These are phyloP conservation scores for Plutomurus gul DNA, from an alignment of 1,140 invertebrate species.

Conservation along the genomic window DNA sequence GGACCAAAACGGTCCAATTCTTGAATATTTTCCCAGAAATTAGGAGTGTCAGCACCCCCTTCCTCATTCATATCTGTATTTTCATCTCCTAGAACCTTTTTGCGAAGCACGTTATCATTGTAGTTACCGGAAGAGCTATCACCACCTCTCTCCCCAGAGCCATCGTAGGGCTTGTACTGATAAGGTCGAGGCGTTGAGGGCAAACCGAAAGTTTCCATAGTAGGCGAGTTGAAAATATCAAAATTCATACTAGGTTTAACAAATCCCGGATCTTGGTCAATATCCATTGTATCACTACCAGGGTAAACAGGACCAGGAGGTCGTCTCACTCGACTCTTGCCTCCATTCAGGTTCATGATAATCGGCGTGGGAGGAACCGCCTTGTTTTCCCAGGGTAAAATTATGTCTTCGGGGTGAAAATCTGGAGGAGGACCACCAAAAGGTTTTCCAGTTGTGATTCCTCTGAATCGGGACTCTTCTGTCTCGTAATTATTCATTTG, in stretches of 20 bases:
- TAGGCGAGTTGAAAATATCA: slow-evolving; percentile 9
- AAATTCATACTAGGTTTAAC: neutral
- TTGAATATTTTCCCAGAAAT: slow-evolving; percentile 14
- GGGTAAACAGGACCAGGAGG: neutral
- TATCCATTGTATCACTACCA: neutral
- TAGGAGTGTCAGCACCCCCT: neutral
- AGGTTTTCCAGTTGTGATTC: neutral
- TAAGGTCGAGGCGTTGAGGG: neutral
- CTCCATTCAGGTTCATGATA: neutral
- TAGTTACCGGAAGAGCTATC: neutral
- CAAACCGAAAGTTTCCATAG: slow-evolving; percentile 37
- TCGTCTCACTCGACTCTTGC: neutral
- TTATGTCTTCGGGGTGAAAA: slow-evolving; percentile 2
- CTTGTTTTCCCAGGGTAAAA: slow-evolving; percentile 24
- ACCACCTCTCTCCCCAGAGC: neutral
- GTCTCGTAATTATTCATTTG: neutral
- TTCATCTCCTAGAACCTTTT: neutral
- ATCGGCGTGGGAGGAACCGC: neutral
- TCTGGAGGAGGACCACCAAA: neutral
- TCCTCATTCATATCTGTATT: neutral
- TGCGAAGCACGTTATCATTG: neutral
- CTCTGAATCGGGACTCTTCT: neutral
- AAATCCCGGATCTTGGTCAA: neutral
- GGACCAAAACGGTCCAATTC: slow-evolving; percentile 39
- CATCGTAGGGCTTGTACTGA: neutral